These are phyloP conservation scores for Thunnus thynnus DNA, from an alignment of 2,113 vertebrate genomes.

Conservation along the genomic window DNA sequence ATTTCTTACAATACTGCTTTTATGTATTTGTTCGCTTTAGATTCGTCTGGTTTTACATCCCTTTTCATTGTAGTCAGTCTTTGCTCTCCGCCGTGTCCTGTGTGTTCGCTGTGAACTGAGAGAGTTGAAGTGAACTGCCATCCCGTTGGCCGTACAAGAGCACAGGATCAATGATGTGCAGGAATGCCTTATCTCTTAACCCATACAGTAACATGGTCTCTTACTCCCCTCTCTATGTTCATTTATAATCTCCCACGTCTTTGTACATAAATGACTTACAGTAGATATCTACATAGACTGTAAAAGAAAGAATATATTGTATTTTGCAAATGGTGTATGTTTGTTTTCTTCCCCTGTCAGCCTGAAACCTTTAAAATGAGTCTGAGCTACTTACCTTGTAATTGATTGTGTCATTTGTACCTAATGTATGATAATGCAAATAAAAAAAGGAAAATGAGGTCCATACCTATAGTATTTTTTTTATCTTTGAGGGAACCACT, in stretches of 20 bases:
- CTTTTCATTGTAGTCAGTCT: slow-evolving; percentile 29
- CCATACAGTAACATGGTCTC: slow-evolving; percentile 53
- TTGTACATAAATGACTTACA: slow-evolving; percentile 78
- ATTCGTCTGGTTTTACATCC: slow-evolving; percentile 13
- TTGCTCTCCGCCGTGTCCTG: slow-evolving; percentile 32
- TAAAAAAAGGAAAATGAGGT: slow-evolving; percentile 76
- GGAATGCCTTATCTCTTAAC: slow-evolving; percentile 77
- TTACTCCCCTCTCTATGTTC: slow-evolving; percentile 44
- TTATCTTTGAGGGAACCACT: not conserved
- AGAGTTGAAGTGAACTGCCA: slow-evolving; percentile 41
- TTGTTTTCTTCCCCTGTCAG: slow-evolving; percentile 64
- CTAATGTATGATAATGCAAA: slow-evolving; percentile 87
- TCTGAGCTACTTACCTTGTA: slow-evolving; percentile 82
- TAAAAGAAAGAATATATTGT: slow-evolving; percentile 78
- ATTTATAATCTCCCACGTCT: slow-evolving; percentile 51
- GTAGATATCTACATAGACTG: slow-evolving; percentile 69
- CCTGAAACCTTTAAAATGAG: slow-evolving; percentile 78
- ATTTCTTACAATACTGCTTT: slow-evolving; percentile 10
- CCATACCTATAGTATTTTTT: slow-evolving; percentile 26
- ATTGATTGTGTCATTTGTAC: slow-evolving; percentile 84
- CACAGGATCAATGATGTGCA: slow-evolving; percentile 64
- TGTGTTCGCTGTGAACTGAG: slow-evolving; percentile 40
- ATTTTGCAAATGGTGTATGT: slow-evolving; percentile 82
- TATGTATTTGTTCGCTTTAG: slow-evolving; percentile 22
- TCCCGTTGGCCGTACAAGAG: slow-evolving; percentile 47